These are phyloP conservation scores for Machaerirhynchus nigripectus DNA, from an alignment of 2,113 vertebrate species.

Conservation along the genomic window DNA sequence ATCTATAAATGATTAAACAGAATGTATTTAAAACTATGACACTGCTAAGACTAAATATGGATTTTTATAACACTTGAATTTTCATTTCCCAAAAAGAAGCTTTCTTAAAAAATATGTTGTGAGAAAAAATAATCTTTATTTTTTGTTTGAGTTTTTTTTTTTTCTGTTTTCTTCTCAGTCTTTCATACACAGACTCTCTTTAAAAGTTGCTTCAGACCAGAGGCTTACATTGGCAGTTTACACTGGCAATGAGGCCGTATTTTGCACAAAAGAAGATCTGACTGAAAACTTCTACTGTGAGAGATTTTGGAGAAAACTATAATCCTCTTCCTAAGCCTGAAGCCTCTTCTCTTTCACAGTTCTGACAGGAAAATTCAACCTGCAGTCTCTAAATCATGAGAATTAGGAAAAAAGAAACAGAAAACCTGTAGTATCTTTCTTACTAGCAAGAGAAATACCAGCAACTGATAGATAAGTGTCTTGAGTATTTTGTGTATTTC, in stretches of 20 bases:
- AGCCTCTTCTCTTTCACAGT: neutral
- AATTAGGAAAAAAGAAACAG: neutral
- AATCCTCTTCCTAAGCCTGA: neutral
- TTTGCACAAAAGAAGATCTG: neutral
- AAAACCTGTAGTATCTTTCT: neutral
- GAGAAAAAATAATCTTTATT: neutral
- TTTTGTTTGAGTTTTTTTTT: fast-evolving
- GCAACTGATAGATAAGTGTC: neutral
- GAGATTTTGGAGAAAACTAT: neutral
- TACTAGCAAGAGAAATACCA: neutral
- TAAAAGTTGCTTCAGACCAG: neutral
- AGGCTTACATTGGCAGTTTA: neutral
- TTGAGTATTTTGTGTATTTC: neutral
- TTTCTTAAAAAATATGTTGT: neutral
- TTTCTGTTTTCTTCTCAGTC: neutral
- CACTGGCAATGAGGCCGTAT: neutral
- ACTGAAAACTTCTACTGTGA: neutral
- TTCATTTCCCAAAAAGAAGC: neutral
- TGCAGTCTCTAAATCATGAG: neutral
- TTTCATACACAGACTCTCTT: neutral
- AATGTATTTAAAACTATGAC: neutral
- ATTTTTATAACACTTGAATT: neutral
- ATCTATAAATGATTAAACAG: neutral
- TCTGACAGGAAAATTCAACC: neutral
- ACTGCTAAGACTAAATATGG: neutral